These are phyloP conservation scores for Perizoma flavofasciatum DNA, from an alignment of 2,888 invertebrate genomes.

Conservation along the genomic window DNA sequence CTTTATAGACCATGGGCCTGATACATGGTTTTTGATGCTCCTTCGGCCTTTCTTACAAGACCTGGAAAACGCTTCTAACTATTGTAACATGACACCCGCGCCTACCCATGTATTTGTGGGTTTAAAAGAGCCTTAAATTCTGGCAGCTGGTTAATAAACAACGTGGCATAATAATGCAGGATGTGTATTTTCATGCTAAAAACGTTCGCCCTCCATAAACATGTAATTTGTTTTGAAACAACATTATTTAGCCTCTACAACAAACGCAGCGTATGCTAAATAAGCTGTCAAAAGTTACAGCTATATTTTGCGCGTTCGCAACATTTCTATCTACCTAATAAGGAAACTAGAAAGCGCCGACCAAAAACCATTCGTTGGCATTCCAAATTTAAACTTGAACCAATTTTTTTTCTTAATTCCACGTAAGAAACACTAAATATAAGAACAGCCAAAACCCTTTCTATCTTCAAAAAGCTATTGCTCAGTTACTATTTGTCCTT, in stretches of 20 bases:
- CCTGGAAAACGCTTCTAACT: too few species aligned
- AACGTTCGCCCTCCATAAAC: too few species aligned
- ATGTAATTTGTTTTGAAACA: constrained; percentile 16
- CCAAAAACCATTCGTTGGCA: constrained; percentile 29
- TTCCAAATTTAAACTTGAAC: constrained; percentile 25
- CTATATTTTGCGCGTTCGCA: constrained; percentile 11
- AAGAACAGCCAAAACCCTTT: too few species aligned
- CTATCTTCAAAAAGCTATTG: too few species aligned
- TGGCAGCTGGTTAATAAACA: too few species aligned
- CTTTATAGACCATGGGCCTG: constrained; percentile 5
- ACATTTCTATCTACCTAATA: constrained; percentile 30
- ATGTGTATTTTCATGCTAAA: too few species aligned
- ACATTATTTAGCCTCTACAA: constrained; percentile 20
- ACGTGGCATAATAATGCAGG: too few species aligned
- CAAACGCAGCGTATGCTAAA: constrained; percentile 26
- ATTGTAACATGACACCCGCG: too few species aligned
- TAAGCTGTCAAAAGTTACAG: constrained; percentile 22
- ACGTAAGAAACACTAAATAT: constrained; percentile 1
- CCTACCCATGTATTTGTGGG: too few species aligned
- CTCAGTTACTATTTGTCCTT: too few species aligned
- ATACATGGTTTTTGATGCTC: not conserved
- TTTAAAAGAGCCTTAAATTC: too few species aligned
- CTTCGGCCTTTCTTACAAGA: too few species aligned
- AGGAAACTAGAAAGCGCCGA: constrained; percentile 38
- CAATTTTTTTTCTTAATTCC: constrained; percentile 20